Base-by-base conservation (phyloP, 1,140 invertebrate genomes). In the Littorina saxatilis region DNA sequence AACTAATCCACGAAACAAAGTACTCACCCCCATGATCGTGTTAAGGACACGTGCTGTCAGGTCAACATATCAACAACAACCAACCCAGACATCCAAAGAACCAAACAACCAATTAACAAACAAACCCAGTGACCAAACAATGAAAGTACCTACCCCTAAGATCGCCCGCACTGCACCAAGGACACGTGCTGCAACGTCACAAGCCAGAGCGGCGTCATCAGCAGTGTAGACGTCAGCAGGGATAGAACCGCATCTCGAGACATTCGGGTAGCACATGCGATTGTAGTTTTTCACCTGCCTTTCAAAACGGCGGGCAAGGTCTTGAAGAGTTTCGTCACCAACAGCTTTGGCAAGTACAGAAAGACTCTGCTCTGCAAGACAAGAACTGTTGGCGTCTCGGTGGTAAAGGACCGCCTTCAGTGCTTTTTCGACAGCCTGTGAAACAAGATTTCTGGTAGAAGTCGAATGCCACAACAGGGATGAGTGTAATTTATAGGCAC, bases 381-480 rank as follows among this genome's bases (percentile, higher is more conserved):
- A 40, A 20, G 66, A 40, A 29, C 43, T 11, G 4, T 39, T 61
- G 7, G 82, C 74, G 58, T 82, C 76, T 20, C 50, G 35, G 39
- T 78, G 55, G 47, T 82, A 84, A 23, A 82, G 40, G 29, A 84
- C 13, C 15, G 80, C 80, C 63, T 82, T 84, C 13, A 84, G 29
- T 20, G 83, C 83, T 58, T 84, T 84, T n/a, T 84, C 83, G 32
- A 75, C 55, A 29, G 80, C 80, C 83, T 84, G 55, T 3, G 66
- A 79, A 58, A 58, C 1, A 5, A n/a, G n/a, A n/a, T n/a, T n/a
- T n/a, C n/a, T n/a, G n/a, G n/a, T n/a, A n/a, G n/a, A n/a, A n/a
- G n/a, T n/a, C n/a, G n/a, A n/a, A n/a, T n/a, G n/a, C n/a, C n/a
- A n/a, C n/a, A n/a, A n/a, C n/a, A n/a, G n/a, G n/a, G n/a, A n/a